Evolutionary conservation across 2,888 invertebrate species (phyloP), one percentile per base, ranked within the genome.

Genomic region (Cheilosia vulpina): DNA sequence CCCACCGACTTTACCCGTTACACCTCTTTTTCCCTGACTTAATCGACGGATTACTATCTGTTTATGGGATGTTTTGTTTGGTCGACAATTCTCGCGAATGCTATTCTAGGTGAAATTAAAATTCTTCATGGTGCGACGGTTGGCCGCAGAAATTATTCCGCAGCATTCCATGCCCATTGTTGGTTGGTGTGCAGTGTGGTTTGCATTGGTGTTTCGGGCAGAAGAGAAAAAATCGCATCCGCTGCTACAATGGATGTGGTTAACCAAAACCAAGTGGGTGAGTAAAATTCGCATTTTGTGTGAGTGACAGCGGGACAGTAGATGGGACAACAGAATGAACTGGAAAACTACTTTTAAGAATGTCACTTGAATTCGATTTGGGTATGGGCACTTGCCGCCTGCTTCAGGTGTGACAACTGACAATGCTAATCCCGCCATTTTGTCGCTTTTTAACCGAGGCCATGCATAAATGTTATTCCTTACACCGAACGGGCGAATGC

Each of bases 11-110:
- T 53, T 69, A 21, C 38, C 17, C 50, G 41, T 69, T 65, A 53
- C 66, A 60, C 60, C 79, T 58, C 65, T 58, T 34, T 65, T 77
- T 41, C 47, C 24, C 27, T n/a, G 55, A 21, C 71, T 84, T 84
- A 84, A 84, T 79, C 84, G 84, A 84, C 55, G 79, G 79, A 84
- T 80, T 84, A 38, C 38, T 13, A 84, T 79, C 69, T 57, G 71
- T 84, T 84, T 84, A 76, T 84, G 84, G 84, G 84, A 84, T 75
- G 79, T 84, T 84, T 84, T 84, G 79, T 84, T 84, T 69, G 83
- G 63, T 63, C 73, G 55, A 73, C 72, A 78, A 57, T 83, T 75
- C 69, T 65, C 41, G 4, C 52, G 83, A 73, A 84, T 19, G 34
- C 27, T 34, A 43, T 58, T 65, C 60, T 52, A 31, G 31, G 52